These are phyloP conservation scores for Scolopax mira DNA, from an alignment of 2,113 vertebrate genomes.

Conservation along the genomic window DNA sequence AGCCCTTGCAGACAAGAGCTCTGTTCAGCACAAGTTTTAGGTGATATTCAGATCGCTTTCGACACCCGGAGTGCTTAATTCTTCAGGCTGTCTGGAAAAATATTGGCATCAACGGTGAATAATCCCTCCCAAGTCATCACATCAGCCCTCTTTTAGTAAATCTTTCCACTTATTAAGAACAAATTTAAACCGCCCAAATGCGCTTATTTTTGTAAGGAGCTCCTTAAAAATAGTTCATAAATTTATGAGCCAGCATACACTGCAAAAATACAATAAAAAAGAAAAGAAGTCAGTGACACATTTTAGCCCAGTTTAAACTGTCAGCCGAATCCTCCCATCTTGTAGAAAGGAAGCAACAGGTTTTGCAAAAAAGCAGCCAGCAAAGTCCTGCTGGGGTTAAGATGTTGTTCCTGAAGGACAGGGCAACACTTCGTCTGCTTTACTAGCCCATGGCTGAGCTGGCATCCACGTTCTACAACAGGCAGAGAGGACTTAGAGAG, in stretches of 20 bases:
- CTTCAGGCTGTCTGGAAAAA: conserved; percentile 53
- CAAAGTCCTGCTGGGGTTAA: background rate
- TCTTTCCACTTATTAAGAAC: conserved; percentile 56
- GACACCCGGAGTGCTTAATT: conserved; percentile 22
- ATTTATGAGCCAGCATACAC: background rate
- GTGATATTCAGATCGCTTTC: conserved; percentile 8
- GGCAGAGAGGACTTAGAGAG: background rate
- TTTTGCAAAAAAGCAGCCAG: background rate
- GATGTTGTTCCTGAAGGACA: background rate
- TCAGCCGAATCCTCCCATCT: background rate
- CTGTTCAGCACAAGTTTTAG: background rate
- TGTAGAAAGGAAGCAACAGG: background rate
- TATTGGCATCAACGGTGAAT: conserved; percentile 33
- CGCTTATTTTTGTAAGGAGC: conserved; percentile 14
- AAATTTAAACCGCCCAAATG: background rate
- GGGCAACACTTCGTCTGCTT: background rate
- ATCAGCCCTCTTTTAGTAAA: conserved; percentile 40
- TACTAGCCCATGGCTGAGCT: background rate
- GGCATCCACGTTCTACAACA: background rate
- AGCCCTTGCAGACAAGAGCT: background rate
- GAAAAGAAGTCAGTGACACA: background rate
- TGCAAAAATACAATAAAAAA: conserved; percentile 29
- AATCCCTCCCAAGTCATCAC: conserved; percentile 55
- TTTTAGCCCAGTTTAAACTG: background rate
- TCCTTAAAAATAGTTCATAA: background rate